phyloP scores from a whole-genome alignment of 2,113 vertebrate species.

The Vidua chalybeata region DNA sequence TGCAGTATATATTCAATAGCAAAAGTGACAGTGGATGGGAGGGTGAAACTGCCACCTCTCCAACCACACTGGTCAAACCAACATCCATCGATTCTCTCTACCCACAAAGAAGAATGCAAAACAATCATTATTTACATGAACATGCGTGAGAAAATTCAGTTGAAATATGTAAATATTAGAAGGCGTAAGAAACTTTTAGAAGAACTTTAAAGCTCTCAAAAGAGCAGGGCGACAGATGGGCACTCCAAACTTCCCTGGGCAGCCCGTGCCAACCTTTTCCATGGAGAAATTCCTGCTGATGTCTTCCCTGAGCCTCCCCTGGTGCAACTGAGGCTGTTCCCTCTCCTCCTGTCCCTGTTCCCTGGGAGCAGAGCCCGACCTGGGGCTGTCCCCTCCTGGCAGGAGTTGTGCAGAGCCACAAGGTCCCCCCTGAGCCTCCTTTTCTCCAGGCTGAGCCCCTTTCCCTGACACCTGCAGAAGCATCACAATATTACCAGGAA shows the following conservation, averaged over 20 bases:
- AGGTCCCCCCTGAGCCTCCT: background rate
- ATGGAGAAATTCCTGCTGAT: rapidly evolving
- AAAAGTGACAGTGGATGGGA: no score
- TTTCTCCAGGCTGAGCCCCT: background rate
- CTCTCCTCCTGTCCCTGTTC: background rate
- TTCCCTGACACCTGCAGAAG: background rate
- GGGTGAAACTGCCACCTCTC: no score
- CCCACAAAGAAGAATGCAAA: no score
- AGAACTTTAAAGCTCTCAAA: no score
- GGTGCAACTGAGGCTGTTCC: rapidly evolving
- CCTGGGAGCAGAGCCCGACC: background rate
- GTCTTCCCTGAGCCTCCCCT: rapidly evolving
- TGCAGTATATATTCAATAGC: no score
- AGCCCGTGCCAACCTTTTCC: background rate
- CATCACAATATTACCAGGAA: background rate
- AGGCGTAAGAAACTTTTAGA: no score
- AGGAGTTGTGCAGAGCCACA: background rate
- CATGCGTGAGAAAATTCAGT: no score
- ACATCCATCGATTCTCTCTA: no score
- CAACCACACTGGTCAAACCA: no score
- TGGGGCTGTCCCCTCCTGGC: background rate
- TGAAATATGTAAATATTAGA: no score
- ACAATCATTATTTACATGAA: no score
- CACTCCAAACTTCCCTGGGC: background rate
- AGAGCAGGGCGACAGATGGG: background rate